Conservation (phyloP, 2,888 invertebrate species). For the Stenurella melanura region DNA sequence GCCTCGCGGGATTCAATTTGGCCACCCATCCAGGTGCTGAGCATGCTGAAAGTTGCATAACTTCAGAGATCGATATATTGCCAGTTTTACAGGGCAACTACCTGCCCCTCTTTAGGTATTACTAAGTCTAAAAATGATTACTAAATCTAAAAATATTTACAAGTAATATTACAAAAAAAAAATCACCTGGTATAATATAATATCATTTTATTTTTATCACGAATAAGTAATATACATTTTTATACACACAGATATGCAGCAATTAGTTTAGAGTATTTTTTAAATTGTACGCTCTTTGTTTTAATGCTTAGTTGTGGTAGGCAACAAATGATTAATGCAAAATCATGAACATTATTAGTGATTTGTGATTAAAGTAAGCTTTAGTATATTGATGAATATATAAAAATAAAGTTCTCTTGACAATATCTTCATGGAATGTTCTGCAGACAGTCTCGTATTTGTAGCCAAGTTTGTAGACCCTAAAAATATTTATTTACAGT, state of each 20-base stretch:
- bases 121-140: no score
- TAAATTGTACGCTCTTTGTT: slow-evolving; percentile 5
- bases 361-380: slow-evolving; percentile 1
- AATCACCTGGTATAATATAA: not conserved
- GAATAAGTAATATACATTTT: not conserved
- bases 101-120: no score
- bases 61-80: no score
- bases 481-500: slow-evolving; percentile 68
- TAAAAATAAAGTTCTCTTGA: slow-evolving; percentile 18
- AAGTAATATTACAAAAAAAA: no score
- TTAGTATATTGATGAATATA: not conserved
- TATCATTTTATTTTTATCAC: not conserved
- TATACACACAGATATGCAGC: slow-evolving; percentile 7
- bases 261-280: not conserved
- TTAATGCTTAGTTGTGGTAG: not conserved
- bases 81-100: no score
- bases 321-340: not conserved
- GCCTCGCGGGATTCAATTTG: no score
- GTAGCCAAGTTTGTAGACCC: slow-evolving; percentile 86
- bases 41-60: no score
- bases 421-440: slow-evolving; percentile 78
- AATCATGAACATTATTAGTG: not conserved
- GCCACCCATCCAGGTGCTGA: no score
- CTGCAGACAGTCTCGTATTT: slow-evolving; percentile 84
- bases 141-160: no score